Base-by-base conservation (phyloP, 2,113 vertebrate genomes). In the Phycodurus eques region DNA sequence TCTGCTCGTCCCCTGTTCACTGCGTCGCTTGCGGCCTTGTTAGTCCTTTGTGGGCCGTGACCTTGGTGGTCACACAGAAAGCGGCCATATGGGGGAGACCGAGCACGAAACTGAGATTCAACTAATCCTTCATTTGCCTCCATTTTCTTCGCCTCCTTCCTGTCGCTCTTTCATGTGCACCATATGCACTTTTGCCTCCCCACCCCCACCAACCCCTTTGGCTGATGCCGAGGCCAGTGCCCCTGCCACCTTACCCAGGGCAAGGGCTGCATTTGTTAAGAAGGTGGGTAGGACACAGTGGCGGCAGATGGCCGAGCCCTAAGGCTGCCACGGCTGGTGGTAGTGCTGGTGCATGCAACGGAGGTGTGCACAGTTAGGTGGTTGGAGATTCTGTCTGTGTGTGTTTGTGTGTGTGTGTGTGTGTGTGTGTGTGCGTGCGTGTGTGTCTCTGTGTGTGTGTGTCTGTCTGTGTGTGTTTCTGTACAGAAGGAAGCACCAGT, bases 231-330 rank as follows among this genome's bases (percentile, higher is more conserved):
- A 43, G 87, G 87, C 85, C 87, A 80, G 84, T 83, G 83, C 80
- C 85, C 89, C 85, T 65, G 84, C 83, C 87, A 86, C 88, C 87
- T 89, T 80, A 91, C 90, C 86, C 87, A 90, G 90, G 88, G 90
- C 87, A 88, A 90, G 86, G 85, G 83, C 90, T 90, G 86, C 90
- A 91, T 91, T 90, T 91, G 88, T 82, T 86, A 85, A 81, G 84
- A 82, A 88, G 87, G 86, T 83, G 88, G 84, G 83, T 35, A 31
- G 76, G 53, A 27, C 79, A 53, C 86, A 78, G 79, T 68, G 88
- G 86, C 80, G 75, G 86, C 90, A 91, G 90, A 91, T 91, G 90
- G 90, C 81, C 59, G 85, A 87, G 85, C 88, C 90, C 83, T 75
- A 75, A 88, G 90, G 90, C 90, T 84, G 86, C 80, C 33, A 15